Conservation (phyloP, 2,797 vertebrate species). For the Syngnathus rostellatus region DNA sequence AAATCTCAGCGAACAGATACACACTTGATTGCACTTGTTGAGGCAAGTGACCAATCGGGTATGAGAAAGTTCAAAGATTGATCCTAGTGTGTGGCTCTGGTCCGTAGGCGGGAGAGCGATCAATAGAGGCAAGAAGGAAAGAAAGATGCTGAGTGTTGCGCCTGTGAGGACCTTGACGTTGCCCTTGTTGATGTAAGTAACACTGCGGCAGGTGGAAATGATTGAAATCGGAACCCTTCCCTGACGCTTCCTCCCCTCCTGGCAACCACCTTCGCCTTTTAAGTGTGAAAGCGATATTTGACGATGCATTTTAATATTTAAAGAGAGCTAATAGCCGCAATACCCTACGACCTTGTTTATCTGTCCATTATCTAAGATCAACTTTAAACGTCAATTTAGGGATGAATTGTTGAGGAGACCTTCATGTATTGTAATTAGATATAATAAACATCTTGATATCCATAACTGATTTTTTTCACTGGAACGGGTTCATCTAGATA, state of each 20-base stretch:
- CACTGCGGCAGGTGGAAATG: constrained; percentile 39
- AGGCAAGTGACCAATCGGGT: background rate
- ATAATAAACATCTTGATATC: background rate
- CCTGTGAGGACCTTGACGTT: constrained; percentile 37
- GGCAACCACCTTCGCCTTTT: constrained; percentile 20
- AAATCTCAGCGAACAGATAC: background rate
- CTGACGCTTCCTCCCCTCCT: constrained; percentile 19
- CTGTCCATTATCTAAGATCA: background rate
- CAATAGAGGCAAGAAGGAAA: background rate
- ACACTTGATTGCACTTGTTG: background rate
- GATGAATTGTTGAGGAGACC: background rate
- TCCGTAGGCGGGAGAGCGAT: background rate
- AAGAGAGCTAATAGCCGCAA: constrained; percentile 38
- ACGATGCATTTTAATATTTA: constrained; percentile 51
- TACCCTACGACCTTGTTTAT: constrained; percentile 16
- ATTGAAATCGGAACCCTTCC: constrained; percentile 48
- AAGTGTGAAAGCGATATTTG: constrained; percentile 23
- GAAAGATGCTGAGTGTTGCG: background rate
- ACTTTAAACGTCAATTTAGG: background rate
- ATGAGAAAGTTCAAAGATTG: background rate
- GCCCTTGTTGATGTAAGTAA: constrained; percentile 65
- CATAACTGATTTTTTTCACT: background rate
- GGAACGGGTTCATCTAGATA: background rate
- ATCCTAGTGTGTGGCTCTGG: background rate
- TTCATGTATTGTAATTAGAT: background rate